Evolutionary conservation across 2,888 invertebrate species (phyloP).

Genomic region (Agriopis aurantiaria): DNA sequence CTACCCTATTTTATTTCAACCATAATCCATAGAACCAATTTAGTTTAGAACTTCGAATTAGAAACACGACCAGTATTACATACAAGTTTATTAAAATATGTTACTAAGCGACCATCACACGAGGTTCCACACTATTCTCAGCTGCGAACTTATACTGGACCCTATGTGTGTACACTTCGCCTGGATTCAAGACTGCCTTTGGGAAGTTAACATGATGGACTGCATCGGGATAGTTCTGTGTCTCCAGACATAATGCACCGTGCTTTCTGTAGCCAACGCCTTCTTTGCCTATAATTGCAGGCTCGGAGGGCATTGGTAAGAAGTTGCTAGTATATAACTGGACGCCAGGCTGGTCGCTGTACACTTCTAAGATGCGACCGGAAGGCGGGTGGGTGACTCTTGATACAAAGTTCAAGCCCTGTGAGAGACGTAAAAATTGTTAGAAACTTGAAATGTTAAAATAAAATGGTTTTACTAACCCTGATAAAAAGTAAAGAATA

Average conservation of each 20-base stretch:
- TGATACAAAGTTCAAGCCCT: conserved; percentile 70
- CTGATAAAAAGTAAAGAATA: too few relatives aligned
- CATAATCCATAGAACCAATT: not conserved
- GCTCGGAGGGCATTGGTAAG: conserved; percentile 85
- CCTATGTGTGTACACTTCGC: conserved; percentile 89
- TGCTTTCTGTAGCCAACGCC: conserved; percentile 89
- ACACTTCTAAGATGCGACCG: conserved; percentile 92
- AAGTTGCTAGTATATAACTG: conserved; percentile 95
- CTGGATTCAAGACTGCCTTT: conserved; percentile 89
- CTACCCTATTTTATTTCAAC: not conserved
- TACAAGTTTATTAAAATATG: not conserved
- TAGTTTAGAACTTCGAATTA: too few relatives aligned
- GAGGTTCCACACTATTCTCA: conserved; percentile 44
- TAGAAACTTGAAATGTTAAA: not conserved
- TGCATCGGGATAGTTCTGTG: conserved; percentile 97
- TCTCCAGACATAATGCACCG: conserved; percentile 95
- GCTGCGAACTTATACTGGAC: conserved; percentile 90
- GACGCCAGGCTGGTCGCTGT: conserved; percentile 95
- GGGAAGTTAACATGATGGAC: conserved; percentile 93
- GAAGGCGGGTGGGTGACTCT: conserved; percentile 88
- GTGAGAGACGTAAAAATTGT: conserved; percentile 7
- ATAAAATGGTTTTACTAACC: not conserved
- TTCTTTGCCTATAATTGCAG: conserved; percentile 70
- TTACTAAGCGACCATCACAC: conserved; percentile 47
- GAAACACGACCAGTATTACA: not conserved